Percentiles rank a stretch among this genome's conserved stretches.
Conservation (phyloP, 2,888 invertebrate genomes). For the Spilosoma lubricipeda region DNA sequence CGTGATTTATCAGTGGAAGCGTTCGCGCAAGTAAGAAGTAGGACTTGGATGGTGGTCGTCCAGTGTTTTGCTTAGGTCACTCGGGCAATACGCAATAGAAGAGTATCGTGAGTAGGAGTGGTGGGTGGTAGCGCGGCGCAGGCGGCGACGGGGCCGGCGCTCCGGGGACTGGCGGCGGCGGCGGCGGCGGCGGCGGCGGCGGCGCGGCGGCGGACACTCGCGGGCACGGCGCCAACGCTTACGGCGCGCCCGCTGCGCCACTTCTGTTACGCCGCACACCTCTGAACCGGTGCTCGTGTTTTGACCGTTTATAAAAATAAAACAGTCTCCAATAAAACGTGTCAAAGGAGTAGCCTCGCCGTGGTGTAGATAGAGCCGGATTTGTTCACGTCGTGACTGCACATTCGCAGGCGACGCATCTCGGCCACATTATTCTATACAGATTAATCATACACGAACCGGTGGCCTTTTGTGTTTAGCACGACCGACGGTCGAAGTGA, state of each 20-base stretch:
- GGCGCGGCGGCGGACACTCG: slow-evolving; percentile 68
- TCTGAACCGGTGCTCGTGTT: slow-evolving; percentile 58
- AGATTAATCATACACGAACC: no score
- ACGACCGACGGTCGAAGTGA: slow-evolving; percentile 53
- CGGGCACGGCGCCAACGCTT: slow-evolving; percentile 79
- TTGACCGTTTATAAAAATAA: slow-evolving; percentile 76
- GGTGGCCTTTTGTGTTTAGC: no score
- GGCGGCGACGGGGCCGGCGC: slow-evolving; percentile 75
- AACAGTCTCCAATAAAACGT: slow-evolving; percentile 66
- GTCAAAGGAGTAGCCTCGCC: slow-evolving; percentile 52
- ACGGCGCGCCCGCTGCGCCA: slow-evolving; percentile 67
- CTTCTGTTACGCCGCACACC: slow-evolving; percentile 78
- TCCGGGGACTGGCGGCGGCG: slow-evolving; percentile 79
- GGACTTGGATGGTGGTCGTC: slow-evolving; percentile 21
- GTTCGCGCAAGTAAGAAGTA: slow-evolving; percentile 35
- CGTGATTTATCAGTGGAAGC: slow-evolving; percentile 47
- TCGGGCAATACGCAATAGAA: slow-evolving; percentile 33
- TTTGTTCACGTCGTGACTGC: slow-evolving; percentile 31
- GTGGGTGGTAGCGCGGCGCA: slow-evolving; percentile 60
- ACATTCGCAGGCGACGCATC: slow-evolving; percentile 22
- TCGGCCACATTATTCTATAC: no score
- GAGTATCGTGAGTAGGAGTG: slow-evolving; percentile 26
- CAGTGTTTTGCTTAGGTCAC: slow-evolving; percentile 25
- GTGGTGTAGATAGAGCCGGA: slow-evolving; percentile 37
- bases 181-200: slow-evolving; percentile 70